These are phyloP conservation scores for Coregonus sp. DNA, from an alignment of 2,797 vertebrate species.

Conservation along the genomic window DNA sequence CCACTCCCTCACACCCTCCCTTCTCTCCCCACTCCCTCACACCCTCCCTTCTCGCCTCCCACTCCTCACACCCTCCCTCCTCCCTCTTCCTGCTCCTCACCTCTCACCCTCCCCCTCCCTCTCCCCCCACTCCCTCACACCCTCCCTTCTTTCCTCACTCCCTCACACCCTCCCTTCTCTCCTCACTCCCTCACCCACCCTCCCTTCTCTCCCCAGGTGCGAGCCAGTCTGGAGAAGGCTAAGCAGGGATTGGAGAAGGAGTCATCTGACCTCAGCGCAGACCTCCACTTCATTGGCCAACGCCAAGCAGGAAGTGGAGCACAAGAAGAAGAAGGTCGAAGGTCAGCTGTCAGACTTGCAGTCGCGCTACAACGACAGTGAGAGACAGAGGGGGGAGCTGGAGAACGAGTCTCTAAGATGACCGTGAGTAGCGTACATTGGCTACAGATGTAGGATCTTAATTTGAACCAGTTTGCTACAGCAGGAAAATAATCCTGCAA, in stretches of 20 bases:
- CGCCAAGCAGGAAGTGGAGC: constrained; percentile 89
- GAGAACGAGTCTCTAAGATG: constrained; percentile 86
- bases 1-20: too few relatives aligned
- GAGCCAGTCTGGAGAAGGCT: constrained; percentile 87
- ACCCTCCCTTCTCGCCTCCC: too few relatives aligned
- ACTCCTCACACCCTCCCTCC: too few relatives aligned
- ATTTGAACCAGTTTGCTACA: too few relatives aligned
- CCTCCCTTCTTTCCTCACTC: background rate
- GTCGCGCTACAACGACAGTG: constrained; percentile 84
- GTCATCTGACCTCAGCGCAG: constrained; percentile 77
- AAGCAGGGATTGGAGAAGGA: constrained; percentile 95
- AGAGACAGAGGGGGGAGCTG: constrained; percentile 85
- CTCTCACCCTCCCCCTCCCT: too few relatives aligned
- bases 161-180: background rate
- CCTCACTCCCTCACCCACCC: too few relatives aligned
- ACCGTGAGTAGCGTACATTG: constrained; percentile 70
- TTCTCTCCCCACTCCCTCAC: too few relatives aligned
- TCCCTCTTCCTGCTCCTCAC: too few relatives aligned
- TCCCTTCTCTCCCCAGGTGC: constrained; percentile 72
- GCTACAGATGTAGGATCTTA: too few relatives aligned
- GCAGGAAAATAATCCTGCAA: too few relatives aligned
- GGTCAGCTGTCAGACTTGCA: constrained; percentile 87
- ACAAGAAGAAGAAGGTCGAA: constrained; percentile 96
- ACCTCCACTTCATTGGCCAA: constrained; percentile 84
- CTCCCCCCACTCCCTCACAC: too few relatives aligned